Percentiles rank a stretch among this genome's conserved stretches.
Conservation (phyloP, 2,888 invertebrate species). For the Trichacis sp. region DNA sequence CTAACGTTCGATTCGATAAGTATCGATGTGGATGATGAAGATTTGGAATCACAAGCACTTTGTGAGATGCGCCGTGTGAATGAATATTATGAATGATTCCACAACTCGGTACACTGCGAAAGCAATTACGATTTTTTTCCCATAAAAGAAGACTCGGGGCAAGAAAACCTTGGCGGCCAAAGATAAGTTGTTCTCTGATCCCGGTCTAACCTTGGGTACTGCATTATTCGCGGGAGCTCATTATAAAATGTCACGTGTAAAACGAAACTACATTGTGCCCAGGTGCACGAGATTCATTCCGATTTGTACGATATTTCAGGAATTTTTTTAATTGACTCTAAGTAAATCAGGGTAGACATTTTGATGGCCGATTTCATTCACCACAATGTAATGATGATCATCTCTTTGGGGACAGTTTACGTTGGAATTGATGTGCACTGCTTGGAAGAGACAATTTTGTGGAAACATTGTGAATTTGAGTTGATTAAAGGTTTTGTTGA, state of each 20-base stretch:
- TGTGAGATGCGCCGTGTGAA: conserved; percentile 21
- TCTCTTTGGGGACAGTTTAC: not conserved
- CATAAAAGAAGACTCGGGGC: conserved; percentile 2
- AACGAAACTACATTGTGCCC: conserved; percentile 28
- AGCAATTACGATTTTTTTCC: conserved; percentile 39
- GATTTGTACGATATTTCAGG: not conserved
- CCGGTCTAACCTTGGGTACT: conserved; percentile 35
- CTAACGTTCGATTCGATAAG: too few species aligned
- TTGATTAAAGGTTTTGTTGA: too few species aligned
- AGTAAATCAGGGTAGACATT: not conserved
- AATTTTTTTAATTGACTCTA: not conserved
- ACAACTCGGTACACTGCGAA: conserved; percentile 33
- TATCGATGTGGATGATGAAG: not conserved
- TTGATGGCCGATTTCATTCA: not conserved
- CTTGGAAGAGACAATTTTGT: too few species aligned
- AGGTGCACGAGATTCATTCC: conserved; percentile 15
- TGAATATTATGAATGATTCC: conserved; percentile 36
- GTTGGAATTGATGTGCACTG: too few species aligned
- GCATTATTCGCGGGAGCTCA: conserved; percentile 18
- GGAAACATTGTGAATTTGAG: too few species aligned
- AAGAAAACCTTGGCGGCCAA: conserved; percentile 37
- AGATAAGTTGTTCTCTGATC: conserved; percentile 34
- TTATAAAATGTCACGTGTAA: conserved; percentile 24
- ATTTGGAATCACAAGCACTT: not conserved
- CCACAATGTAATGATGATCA: not conserved